Evolutionary conservation across 37 sponge, comb jelly and placozoan species (phyloP).

Genomic region (Spongilla lacustris): DNA sequence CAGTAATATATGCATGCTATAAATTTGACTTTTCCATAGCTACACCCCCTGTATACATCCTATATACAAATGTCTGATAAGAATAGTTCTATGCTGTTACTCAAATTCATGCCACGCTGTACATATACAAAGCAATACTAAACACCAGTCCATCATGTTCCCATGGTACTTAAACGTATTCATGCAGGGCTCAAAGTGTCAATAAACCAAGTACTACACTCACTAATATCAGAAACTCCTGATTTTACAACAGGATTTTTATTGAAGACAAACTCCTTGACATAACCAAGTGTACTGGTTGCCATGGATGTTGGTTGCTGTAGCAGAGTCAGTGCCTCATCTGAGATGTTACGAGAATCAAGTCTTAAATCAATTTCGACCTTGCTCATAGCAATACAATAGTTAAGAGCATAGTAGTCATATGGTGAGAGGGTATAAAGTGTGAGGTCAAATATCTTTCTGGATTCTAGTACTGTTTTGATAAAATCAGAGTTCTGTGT

Average conservation of each 20-base stretch:
- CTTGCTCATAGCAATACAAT: background rate
- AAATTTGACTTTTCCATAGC: no score
- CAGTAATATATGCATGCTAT: no score
- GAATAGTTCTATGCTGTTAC: no score
- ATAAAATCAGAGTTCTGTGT: background rate
- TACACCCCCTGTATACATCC: no score
- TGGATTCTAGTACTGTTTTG: background rate
- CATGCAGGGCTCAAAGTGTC: no score
- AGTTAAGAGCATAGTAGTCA: background rate
- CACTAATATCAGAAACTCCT: background rate
- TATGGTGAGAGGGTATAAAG: background rate
- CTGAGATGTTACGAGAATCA: background rate
- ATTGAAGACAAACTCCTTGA: background rate
- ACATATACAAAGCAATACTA: no score
- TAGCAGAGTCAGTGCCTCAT: background rate
- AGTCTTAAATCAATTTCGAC: background rate
- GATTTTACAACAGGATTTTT: background rate
- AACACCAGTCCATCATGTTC: no score
- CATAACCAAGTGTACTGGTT: background rate
- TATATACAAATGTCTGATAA: no score
- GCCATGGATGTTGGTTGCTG: background rate
- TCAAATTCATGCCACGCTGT: no score
- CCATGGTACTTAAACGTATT: no score
- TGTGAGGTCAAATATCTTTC: background rate
- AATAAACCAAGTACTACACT: no score